A percentile compares a stretch with the other conserved stretches of the same genome.
Conservation (phyloP, 2,888 invertebrate species). For the Ditylenchus weischeri region DNA sequence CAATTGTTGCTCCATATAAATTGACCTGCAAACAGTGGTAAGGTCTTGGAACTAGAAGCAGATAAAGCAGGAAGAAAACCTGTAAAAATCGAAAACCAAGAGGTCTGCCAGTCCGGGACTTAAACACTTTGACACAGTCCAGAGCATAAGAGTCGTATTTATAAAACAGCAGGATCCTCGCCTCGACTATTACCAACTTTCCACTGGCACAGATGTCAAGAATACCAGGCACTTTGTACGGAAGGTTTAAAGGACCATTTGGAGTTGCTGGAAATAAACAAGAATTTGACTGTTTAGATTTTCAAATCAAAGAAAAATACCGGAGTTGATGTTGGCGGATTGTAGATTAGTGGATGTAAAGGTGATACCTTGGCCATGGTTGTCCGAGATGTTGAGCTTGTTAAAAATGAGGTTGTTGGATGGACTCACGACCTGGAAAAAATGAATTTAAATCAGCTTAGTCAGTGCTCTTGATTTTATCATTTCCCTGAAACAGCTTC, state of each 20-base stretch:
- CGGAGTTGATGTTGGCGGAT: slow-evolving; percentile 22
- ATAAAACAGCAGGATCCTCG: slow-evolving; percentile 77
- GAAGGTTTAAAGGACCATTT: slow-evolving; percentile 42
- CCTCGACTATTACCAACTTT: slow-evolving; percentile 78
- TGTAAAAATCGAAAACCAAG: slow-evolving; percentile 67
- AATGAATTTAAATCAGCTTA: background rate
- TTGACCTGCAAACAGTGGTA: slow-evolving; percentile 38
- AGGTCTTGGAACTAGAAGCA: background rate
- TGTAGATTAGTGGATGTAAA: slow-evolving; percentile 78
- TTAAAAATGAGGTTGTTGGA: slow-evolving; percentile 41
- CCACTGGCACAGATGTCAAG: slow-evolving; percentile 93
- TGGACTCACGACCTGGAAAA: slow-evolving; percentile 47
- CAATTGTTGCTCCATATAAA: slow-evolving; percentile 45
- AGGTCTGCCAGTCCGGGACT: slow-evolving; percentile 71
- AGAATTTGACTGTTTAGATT: background rate
- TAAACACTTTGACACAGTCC: slow-evolving; percentile 94
- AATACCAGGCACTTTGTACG: slow-evolving; percentile 76
- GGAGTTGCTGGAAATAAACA: slow-evolving; percentile 28
- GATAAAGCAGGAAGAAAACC: slow-evolving; percentile 21
- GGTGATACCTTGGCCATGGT: slow-evolving; percentile 84
- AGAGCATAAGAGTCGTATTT: slow-evolving; percentile 93
- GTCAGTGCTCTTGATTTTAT: background rate
- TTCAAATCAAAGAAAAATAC: background rate
- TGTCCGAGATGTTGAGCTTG: slow-evolving; percentile 63
- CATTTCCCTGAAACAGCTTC: no score